Percentiles rank a stretch among this genome's conserved stretches.
These are phyloP conservation scores for Hydropotes inermis DNA, from an alignment of 2,113 vertebrate genomes.

Conservation along the genomic window DNA sequence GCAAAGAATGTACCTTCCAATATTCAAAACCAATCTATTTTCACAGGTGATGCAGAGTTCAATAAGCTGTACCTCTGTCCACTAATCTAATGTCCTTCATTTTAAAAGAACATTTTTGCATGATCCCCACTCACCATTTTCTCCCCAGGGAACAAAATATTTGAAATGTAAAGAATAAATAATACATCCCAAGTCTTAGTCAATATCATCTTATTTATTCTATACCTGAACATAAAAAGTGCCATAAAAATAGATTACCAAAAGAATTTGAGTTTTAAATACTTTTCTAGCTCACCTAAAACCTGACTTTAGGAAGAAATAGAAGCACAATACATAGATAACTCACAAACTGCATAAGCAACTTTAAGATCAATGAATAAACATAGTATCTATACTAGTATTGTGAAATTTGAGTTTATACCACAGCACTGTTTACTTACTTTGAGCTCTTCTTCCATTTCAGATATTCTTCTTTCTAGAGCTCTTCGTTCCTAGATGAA, in stretches of 20 bases:
- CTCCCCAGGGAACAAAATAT: background rate
- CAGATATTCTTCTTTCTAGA: constrained; percentile 99
- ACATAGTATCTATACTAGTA: background rate
- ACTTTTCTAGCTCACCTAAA: background rate
- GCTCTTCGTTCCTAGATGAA: constrained; percentile 96
- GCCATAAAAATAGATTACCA: background rate
- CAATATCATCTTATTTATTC: background rate
- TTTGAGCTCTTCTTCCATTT: constrained; percentile 99
- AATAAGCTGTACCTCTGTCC: background rate
- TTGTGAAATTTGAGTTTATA: background rate
- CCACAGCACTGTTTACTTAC: constrained; percentile 80
- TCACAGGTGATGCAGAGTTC: background rate
- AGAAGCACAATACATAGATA: background rate
- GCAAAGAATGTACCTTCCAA: background rate
- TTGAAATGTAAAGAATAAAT: background rate
- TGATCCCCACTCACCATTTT: background rate
- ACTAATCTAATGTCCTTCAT: background rate
- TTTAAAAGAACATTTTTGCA: constrained; percentile 6
- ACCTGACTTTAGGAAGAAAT: constrained; percentile 11
- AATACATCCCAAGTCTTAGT: background rate
- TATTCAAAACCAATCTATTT: constrained; percentile 3
- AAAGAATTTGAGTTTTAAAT: constrained; percentile 20
- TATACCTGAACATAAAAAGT: background rate
- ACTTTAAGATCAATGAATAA: background rate
- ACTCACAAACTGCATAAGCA: background rate